Evolutionary conservation across 1,140 invertebrate genomes (phyloP), one percentile per base, ranked within the genome.

Genomic region (Bombus polaris): DNA sequence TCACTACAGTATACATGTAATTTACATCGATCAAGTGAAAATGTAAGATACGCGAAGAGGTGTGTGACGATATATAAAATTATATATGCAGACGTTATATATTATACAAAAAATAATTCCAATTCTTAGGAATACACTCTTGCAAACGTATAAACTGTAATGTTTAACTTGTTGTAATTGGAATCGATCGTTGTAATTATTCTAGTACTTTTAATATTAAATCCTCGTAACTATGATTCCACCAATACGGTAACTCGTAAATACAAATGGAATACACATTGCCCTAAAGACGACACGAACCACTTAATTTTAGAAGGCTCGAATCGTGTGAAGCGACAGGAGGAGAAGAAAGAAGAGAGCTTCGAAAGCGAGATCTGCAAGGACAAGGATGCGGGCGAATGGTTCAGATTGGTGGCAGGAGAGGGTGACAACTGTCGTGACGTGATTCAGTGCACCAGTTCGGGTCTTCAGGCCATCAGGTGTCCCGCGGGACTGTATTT

Each of bases 391-490:
- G 98, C 98, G n/a, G 98, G 98, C 74, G 98, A 99, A 95, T 99
- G 98, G 98, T 99, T 99, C 96, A 96, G 98, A 91, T 95, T 99
- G 88, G 97, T 98, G 39, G 97, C 97, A 68, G 98, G 98, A 88
- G 98, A 98, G 93, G 98, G 98, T 92, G 98, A 99, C 95, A 98
- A 98, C 93, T 99, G 98, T 95, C 97, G 98, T 94, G 98, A 99
- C 96, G 98, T 99, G 90, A 99, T 99, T 93, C 98, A 99, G 94
- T 99, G 98, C 95, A 99, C 98, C 86, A 98, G 98, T 92, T 98
- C 98, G 92, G 98, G 98, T 90, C 96, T 99, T 47, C 98, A 99
- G 96, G 98, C 98, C 35, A 98, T 99, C 91, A 96, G 98, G 93
- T 99, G 98, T 94, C 98, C 98, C 32, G 98, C 98, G 76, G 98